Evolutionary conservation across 2,888 invertebrate genomes (phyloP).

Genomic region (Tiliacea aurago): DNA sequence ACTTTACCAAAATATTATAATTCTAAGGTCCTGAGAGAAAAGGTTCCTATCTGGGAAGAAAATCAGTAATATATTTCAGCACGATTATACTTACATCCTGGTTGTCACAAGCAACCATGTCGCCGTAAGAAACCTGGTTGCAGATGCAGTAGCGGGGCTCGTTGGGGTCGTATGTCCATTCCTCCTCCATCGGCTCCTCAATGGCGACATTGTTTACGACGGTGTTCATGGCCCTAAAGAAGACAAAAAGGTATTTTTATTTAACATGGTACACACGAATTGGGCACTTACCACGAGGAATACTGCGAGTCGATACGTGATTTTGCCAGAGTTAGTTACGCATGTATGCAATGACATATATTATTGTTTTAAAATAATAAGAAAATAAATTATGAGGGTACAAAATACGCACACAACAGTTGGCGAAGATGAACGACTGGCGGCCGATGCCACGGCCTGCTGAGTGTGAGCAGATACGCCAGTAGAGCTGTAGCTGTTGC

Average conservation of each 20-base stretch:
- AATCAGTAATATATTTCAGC: neutral
- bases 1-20: neutral
- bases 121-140: slow-evolving; percentile 99
- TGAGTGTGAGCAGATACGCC: slow-evolving; percentile 78
- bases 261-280: neutral
- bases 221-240: slow-evolving; percentile 84
- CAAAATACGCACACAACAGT: slow-evolving; percentile 82
- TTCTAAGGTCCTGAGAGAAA: neutral
- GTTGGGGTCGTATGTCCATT: slow-evolving; percentile 98
- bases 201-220: slow-evolving; percentile 88
- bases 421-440: slow-evolving; percentile 87
- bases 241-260: slow-evolving; percentile 11
- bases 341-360: neutral
- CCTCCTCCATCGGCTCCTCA: slow-evolving; percentile 91
- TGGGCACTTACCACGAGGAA: neutral
- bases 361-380: neutral
- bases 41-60: neutral
- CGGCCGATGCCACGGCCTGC: slow-evolving; percentile 75
- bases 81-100: slow-evolving; percentile 93
- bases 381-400: neutral
- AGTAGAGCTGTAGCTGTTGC: slow-evolving; percentile 77
- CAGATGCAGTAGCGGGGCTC: slow-evolving; percentile 98
- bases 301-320: neutral
- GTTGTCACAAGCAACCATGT: slow-evolving; percentile 99
- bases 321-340: neutral